phyloP scores from a whole-genome alignment of 2,797 vertebrate species.

The Argyrosomus regius region DNA sequence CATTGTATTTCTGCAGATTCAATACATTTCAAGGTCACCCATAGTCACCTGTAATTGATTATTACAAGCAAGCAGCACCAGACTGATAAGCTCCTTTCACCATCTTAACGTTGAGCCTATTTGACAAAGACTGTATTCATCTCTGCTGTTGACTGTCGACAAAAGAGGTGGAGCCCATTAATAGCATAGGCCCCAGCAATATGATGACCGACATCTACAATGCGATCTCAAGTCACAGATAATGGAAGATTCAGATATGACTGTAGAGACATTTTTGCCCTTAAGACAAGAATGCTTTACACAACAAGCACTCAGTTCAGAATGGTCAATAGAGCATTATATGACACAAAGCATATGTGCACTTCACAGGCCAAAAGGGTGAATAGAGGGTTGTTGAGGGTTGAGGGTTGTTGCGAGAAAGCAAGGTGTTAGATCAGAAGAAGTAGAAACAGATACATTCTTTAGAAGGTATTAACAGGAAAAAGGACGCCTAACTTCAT shows the following conservation, averaged over 20 bases:
- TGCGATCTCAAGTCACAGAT: slow-evolving; percentile 49
- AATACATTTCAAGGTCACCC: slow-evolving; percentile 81
- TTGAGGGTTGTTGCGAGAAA: slow-evolving; percentile 26
- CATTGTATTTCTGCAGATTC: slow-evolving; percentile 79
- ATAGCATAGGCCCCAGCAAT: slow-evolving; percentile 42
- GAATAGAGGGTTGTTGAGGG: slow-evolving; percentile 32
- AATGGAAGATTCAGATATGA: slow-evolving; percentile 37
- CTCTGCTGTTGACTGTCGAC: slow-evolving; percentile 57
- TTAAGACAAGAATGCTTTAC: slow-evolving; percentile 45
- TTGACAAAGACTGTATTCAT: slow-evolving; percentile 69
- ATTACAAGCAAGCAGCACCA: slow-evolving; percentile 75
- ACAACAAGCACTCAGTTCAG: slow-evolving; percentile 11
- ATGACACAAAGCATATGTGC: slow-evolving; percentile 39
- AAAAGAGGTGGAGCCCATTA: slow-evolving; percentile 56
- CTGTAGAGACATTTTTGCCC: slow-evolving; percentile 33
- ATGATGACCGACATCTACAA: slow-evolving; percentile 43
- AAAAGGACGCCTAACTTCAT: slow-evolving; percentile 31
- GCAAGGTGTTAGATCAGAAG: slow-evolving; percentile 47
- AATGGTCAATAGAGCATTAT: slow-evolving; percentile 19
- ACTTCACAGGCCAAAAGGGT: slow-evolving; percentile 32
- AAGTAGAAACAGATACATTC: slow-evolving; percentile 20
- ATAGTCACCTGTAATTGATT: slow-evolving; percentile 83
- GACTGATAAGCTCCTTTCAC: slow-evolving; percentile 77
- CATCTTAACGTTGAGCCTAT: slow-evolving; percentile 68
- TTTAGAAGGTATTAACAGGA: slow-evolving; percentile 39